A percentile compares a stretch with the other conserved stretches of the same genome.
These are phyloP conservation scores for Pyrgus malvae DNA, from an alignment of 2,888 invertebrate genomes.

Conservation along the genomic window DNA sequence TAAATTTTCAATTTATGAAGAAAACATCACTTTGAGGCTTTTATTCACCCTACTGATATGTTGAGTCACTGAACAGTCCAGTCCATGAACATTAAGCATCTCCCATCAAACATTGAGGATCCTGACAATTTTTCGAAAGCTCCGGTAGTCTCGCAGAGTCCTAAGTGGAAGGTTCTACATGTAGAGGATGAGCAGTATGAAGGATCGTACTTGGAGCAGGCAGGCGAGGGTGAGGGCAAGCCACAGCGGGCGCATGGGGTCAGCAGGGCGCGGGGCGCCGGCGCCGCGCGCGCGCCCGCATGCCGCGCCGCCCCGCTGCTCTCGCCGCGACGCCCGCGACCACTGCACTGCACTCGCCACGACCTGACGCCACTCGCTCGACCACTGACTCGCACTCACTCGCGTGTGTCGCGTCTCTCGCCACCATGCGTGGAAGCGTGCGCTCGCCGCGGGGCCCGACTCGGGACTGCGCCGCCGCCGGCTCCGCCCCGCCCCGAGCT, in stretches of 20 bases:
- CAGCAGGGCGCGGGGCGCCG: conserved; percentile 52
- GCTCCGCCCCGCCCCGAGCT: conserved; percentile 41
- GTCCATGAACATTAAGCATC: no score
- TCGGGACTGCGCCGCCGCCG: conserved; percentile 49
- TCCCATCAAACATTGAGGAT: no score
- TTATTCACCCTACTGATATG: no score
- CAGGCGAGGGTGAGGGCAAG: conserved; percentile 70
- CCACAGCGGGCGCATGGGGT: conserved; percentile 69
- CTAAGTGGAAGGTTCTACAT: no score
- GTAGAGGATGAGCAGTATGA: neutral
- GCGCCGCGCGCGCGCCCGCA: conserved; percentile 54
- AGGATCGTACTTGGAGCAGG: conserved; percentile 62
- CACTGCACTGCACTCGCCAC: conserved; percentile 38
- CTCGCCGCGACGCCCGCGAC: conserved; percentile 30
- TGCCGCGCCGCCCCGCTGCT: conserved; percentile 42
- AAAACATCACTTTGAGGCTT: no score
- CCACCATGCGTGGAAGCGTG: conserved; percentile 31
- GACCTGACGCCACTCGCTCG: conserved; percentile 23
- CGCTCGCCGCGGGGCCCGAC: conserved; percentile 56
- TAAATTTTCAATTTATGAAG: no score
- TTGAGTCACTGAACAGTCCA: no score
- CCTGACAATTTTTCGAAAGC: no score
- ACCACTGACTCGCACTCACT: conserved; percentile 25
- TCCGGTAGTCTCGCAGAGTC: no score
- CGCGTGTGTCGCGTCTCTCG: neutral